phyloP scores from a whole-genome alignment of 2,888 invertebrate species.

The Scaptomyza polygonia region DNA sequence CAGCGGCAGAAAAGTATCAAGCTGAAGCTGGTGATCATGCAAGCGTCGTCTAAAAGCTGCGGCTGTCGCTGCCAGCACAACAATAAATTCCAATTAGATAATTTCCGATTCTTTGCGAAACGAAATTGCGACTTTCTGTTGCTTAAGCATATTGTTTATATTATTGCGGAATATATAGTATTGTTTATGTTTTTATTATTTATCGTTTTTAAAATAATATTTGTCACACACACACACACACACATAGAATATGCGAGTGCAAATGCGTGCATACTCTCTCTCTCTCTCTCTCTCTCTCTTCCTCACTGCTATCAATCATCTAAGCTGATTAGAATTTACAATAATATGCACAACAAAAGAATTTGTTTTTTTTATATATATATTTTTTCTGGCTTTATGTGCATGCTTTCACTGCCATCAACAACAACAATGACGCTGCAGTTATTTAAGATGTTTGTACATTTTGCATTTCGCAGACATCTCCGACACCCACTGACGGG shows the following conservation, averaged over 20 bases:
- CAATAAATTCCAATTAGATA: slow-evolving; percentile 55
- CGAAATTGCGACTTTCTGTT: slow-evolving; percentile 43
- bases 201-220: slow-evolving; percentile 30
- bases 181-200: slow-evolving; percentile 35
- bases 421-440: slow-evolving; percentile 39
- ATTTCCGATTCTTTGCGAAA: slow-evolving; percentile 36
- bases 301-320: neutral
- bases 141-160: slow-evolving; percentile 42
- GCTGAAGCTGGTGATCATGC: slow-evolving; percentile 33
- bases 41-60: slow-evolving; percentile 19
- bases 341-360: slow-evolving; percentile 56
- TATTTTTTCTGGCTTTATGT: slow-evolving; percentile 10
- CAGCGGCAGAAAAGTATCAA: slow-evolving; percentile 7
- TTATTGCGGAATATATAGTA: slow-evolving; percentile 22
- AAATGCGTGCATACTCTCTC: slow-evolving; percentile 6
- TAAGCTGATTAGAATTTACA: slow-evolving; percentile 57
- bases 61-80: slow-evolving; percentile 15
- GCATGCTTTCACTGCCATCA: slow-evolving; percentile 40
- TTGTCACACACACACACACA: slow-evolving; percentile 19
- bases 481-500: slow-evolving; percentile 36
- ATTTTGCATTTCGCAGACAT: slow-evolving; percentile 41
- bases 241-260: neutral
- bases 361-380: slow-evolving; percentile 20
- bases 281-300: too few species aligned
- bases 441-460: neutral